These are phyloP conservation scores for Chrysomallon squamiferum DNA, from an alignment of 1,140 invertebrate genomes.

Conservation along the genomic window DNA sequence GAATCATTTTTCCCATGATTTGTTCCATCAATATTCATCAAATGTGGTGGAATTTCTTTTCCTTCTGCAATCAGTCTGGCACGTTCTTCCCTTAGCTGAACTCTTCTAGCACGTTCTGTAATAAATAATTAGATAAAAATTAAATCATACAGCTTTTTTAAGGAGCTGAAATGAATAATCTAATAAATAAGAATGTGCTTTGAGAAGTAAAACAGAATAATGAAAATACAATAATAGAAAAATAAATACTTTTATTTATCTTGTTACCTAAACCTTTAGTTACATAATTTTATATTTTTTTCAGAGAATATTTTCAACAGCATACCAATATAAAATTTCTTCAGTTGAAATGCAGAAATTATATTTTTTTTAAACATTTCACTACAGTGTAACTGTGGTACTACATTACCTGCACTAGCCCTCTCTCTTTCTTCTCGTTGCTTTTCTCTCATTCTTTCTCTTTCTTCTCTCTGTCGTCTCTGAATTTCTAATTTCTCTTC, in stretches of 20 bases:
- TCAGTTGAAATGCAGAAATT: no score
- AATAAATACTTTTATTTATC: no score
- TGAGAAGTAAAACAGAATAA: no score
- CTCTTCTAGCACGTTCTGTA: conserved; percentile 34
- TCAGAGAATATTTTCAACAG: no score
- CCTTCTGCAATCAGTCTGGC: conserved; percentile 50
- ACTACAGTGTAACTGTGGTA: no score
- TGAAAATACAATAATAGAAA: no score
- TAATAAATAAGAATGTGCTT: no score
- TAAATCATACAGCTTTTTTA: neutral
- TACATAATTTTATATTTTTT: no score
- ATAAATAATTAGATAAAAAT: neutral
- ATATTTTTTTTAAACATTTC: no score
- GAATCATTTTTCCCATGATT: conserved; percentile 33
- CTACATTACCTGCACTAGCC: neutral
- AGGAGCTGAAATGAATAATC: neutral
- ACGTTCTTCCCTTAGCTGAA: conserved; percentile 50
- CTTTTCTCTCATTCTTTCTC: conserved; percentile 40
- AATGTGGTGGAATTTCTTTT: conserved; percentile 54
- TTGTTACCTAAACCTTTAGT: no score
- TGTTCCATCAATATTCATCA: conserved; percentile 40
- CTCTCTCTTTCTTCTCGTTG: conserved; percentile 22
- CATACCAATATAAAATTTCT: no score
- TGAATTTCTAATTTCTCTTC: conserved; percentile 40
- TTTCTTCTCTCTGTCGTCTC: conserved; percentile 41